These are phyloP conservation scores for Ichneumoninae sp. DNA, from an alignment of 2,888 invertebrate genomes.

Conservation along the genomic window DNA sequence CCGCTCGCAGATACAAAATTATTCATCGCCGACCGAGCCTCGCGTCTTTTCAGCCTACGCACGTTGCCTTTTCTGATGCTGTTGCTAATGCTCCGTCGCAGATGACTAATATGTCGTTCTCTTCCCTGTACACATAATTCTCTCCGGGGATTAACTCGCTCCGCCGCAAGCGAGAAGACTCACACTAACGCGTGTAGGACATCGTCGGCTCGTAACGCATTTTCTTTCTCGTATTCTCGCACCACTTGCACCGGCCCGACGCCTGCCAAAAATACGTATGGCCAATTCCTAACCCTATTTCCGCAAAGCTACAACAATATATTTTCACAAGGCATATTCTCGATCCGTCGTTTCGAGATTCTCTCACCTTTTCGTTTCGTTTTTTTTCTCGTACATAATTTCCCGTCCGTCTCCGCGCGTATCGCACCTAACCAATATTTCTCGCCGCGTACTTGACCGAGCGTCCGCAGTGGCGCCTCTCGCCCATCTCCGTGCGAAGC, in stretches of 20 bases:
- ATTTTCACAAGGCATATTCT: conserved; percentile 36
- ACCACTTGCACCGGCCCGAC: conserved; percentile 2
- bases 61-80: conserved; percentile 18
- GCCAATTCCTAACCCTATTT: conserved; percentile 12
- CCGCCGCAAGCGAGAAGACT: neutral
- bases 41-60: conserved; percentile 21
- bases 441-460: neutral
- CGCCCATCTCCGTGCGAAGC: neutral
- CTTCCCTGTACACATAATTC: conserved; percentile 7
- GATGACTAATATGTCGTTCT: conserved; percentile 50
- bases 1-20: conserved; percentile 2
- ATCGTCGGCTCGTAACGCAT: neutral
- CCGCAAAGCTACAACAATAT: conserved; percentile 42
- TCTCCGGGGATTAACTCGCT: conserved; percentile 14
- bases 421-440: neutral
- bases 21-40: conserved; percentile 21
- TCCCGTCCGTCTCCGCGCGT: neutral
- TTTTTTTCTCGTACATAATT: conserved; percentile 10
- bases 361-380: neutral
- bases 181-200: neutral
- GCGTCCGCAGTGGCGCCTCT: neutral
- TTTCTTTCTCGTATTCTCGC: conserved; percentile 28
- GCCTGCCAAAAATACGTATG: conserved; percentile 41
- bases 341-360: conserved; percentile 25
- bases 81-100: conserved; percentile 1